Conservation (phyloP, 2,888 invertebrate species). For the Hypomecis punctinalis region DNA sequence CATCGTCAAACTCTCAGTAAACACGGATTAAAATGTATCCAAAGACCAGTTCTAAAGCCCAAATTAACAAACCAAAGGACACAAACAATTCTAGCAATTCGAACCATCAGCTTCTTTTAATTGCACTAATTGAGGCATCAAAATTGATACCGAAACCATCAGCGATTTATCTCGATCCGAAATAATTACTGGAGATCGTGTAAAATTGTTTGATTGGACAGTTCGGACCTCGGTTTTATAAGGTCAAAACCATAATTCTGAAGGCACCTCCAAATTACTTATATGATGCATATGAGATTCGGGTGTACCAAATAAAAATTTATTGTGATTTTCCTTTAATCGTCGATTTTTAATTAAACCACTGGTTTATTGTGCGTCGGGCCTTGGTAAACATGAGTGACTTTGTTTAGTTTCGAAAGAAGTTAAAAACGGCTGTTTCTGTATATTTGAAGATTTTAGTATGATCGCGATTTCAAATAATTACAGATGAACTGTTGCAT, state of each 20-base stretch:
- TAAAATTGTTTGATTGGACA: conserved; percentile 64
- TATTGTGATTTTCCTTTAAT: conserved; percentile 41
- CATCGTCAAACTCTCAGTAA: no score
- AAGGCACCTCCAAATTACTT: conserved; percentile 57
- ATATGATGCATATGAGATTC: conserved; percentile 39
- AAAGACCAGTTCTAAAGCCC: background rate
- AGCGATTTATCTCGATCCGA: conserved; percentile 37
- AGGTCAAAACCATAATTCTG: conserved; percentile 55
- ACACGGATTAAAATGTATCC: no score
- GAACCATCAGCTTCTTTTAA: conserved; percentile 27
- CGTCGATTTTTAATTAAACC: conserved; percentile 11
- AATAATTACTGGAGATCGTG: conserved; percentile 46
- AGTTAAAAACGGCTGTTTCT: no score
- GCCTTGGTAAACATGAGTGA: conserved; percentile 26
- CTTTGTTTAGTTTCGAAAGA: background rate
- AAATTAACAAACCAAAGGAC: conserved; percentile 5
- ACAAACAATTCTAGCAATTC: background rate
- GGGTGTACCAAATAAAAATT: conserved; percentile 39
- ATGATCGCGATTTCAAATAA: no score
- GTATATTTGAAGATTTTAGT: no score
- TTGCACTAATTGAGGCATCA: conserved; percentile 42
- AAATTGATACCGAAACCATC: conserved; percentile 34
- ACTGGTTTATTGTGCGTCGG: conserved; percentile 5
- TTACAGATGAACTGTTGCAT: no score
- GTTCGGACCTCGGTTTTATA: conserved; percentile 60